Conservation (phyloP, 2,888 invertebrate species). For the Periphyllus acericola region DNA sequence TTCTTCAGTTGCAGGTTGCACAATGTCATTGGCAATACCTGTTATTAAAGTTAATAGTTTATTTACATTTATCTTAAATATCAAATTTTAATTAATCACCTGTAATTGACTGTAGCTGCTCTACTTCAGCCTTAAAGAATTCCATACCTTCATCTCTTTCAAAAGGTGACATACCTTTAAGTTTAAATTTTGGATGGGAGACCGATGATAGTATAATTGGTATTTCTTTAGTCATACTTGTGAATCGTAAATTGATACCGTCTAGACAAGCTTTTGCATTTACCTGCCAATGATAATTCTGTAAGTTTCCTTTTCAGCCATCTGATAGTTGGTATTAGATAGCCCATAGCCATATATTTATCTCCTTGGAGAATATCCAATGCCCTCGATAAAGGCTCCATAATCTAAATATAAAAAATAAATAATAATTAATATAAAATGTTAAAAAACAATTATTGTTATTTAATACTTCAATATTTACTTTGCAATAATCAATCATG, state of each 20-base stretch:
- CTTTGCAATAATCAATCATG: slow-evolving; percentile 8
- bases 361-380: slow-evolving; percentile 6
- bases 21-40: no score
- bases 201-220: background rate
- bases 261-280: no score
- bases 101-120: no score
- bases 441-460: no score
- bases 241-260: background rate
- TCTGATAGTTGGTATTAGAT: background rate
- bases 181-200: background rate
- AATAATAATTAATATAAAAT: no score
- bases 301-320: background rate
- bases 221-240: background rate
- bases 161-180: no score
- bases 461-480: background rate
- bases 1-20: no score
- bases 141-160: slow-evolving; percentile 3
- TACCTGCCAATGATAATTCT: no score
- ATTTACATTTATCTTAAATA: no score
- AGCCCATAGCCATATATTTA: slow-evolving; percentile 9
- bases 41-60: no score
- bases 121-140: background rate
- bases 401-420: no score
- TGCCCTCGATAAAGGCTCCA: background rate
- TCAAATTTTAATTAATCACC: no score